Evolutionary conservation across 2,797 vertebrate genomes (phyloP), one percentile per base, ranked within the genome.

Genomic region (Pseudomugil tenellus): DNA sequence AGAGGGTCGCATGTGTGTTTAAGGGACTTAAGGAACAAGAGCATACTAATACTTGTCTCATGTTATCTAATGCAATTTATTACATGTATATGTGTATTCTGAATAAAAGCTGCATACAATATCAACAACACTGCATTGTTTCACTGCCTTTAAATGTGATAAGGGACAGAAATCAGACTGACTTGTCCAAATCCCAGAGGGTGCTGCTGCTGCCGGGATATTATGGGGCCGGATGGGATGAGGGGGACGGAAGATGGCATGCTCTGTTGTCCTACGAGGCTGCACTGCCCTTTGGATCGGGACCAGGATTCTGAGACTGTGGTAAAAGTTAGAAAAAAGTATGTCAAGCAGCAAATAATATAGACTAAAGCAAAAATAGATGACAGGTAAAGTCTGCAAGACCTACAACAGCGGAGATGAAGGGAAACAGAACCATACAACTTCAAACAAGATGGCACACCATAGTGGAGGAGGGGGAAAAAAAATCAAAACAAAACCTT

Each of bases 181-280:
- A 99, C 98, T 95, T 98, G 97, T 88, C 96, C 95, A 91, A 96
- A 97, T 87, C 92, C 95, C 80, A 93, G 82, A 21, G 94, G 95
- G 70, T 94, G 95, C 69, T 96, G 96, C 73, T 92, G 96, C 72
- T 96, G 97, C 80, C 94, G 94, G 84, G 88, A 90, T 75, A 95
- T 89, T 65, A 83, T 81, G 31, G 83, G 49, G 72, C 92, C 93
- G 70, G 93, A 84, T 81, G 92, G 94, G 67, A 95, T 94, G 92
- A 87, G 89, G 64, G 84, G 28, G 70, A 94, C 88, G 68, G 92
- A 87, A 71, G 93, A 94, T 63, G 94, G 95, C 28, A 67, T 76
- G 91, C 91, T 95, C 87, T 89, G 91, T 72, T 94, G 96, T 68
- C 93, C 95, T 64, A 93, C 0, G 25, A 88, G 90, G 80, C 76